A percentile compares a stretch with the other conserved stretches of the same genome.
Evolutionary conservation across 1,140 invertebrate species (phyloP).

Genomic region (Conus ventricosus): DNA sequence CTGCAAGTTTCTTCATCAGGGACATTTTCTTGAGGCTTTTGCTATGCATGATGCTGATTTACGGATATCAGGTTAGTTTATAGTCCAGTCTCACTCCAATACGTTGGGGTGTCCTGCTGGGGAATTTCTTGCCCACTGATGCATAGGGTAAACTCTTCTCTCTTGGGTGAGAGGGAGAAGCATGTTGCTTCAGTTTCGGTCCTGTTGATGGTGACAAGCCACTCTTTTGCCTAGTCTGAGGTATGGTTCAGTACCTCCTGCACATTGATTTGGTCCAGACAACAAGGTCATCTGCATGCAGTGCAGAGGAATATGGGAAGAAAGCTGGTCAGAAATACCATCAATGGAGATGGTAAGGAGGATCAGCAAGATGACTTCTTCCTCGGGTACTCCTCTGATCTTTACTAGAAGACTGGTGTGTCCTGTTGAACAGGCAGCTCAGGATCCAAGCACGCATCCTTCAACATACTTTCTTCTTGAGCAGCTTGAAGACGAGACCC

Average conservation of each 20-base stretch:
- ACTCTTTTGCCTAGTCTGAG: too few relatives aligned
- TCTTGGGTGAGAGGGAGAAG: not conserved
- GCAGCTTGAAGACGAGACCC: slow-evolving; percentile 29
- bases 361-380: slow-evolving; percentile 33
- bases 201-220: too few relatives aligned
- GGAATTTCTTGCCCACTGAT: too few relatives aligned
- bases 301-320: not conserved
- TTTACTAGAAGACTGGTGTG: not conserved
- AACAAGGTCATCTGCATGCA: too few relatives aligned
- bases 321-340: not conserved
- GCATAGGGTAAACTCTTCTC: too few relatives aligned
- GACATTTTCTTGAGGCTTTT: not conserved
- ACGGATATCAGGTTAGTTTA: not conserved
- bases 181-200: not conserved
- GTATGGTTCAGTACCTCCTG: slow-evolving; percentile 18
- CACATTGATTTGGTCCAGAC: not conserved
- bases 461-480: not conserved
- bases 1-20: slow-evolving; percentile 33
- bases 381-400: slow-evolving; percentile 36
- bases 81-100: not conserved
- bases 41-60: not conserved
- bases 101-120: not conserved
- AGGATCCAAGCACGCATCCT: not conserved
- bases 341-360: slow-evolving; percentile 35
- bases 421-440: not conserved